A percentile compares a stretch with the other conserved stretches of the same genome.
Evolutionary conservation across 2,888 invertebrate genomes (phyloP).

Genomic region (Coronaproctus castanopsis): DNA sequence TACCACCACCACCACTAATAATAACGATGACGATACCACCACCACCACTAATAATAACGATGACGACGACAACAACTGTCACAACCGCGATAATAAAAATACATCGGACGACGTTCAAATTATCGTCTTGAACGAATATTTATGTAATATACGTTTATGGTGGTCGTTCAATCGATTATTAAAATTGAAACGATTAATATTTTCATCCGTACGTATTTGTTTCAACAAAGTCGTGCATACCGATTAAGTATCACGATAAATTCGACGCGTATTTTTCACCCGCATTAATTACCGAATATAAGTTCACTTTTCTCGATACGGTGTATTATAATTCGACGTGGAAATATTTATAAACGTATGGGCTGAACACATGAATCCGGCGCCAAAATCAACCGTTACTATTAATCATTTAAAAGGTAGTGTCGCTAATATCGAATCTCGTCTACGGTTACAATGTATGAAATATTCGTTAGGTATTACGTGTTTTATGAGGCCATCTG

Average conservation of each 20-base stretch:
- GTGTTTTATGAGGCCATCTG: background rate
- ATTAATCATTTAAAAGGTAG: conserved; percentile 4
- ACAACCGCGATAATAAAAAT: background rate
- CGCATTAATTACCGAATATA: conserved; percentile 1
- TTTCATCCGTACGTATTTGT: background rate
- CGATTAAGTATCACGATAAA: conserved; percentile 6
- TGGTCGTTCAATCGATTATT: conserved; percentile 1
- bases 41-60: background rate
- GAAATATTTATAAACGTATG: background rate
- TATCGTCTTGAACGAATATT: conserved; percentile 2
- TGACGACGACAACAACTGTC: background rate
- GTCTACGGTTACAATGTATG: background rate
- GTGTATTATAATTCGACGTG: background rate
- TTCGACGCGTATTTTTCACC: conserved; percentile 7
- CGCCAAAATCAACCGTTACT: conserved; percentile 1
- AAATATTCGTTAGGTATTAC: background rate
- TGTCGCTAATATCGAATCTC: background rate
- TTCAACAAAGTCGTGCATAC: background rate
- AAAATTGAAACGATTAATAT: background rate
- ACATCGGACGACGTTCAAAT: background rate
- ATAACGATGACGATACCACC: background rate
- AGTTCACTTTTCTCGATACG: background rate
- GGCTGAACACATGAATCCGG: background rate
- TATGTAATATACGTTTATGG: background rate
- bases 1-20: too few species aligned